Evolutionary conservation across 1,140 invertebrate species (phyloP).

Genomic region (Myzus persicae): DNA sequence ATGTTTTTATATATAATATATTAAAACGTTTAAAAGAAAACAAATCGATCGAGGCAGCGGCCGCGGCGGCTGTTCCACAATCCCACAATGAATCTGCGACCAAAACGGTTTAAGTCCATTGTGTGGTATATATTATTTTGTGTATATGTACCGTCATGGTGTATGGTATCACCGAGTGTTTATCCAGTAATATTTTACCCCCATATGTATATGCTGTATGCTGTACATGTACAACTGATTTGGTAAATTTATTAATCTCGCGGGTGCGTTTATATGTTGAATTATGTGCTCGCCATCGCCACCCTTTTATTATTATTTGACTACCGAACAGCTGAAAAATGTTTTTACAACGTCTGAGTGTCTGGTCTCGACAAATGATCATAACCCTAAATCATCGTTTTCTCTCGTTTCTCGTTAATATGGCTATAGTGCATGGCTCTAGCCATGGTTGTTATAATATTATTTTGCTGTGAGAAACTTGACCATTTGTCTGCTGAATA

Average conservation of each 20-base stretch:
- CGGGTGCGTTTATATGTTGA: constrained; percentile 45
- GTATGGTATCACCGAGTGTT: constrained; percentile 15
- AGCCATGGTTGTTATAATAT: neutral
- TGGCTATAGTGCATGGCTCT: neutral
- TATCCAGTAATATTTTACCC: constrained; percentile 37
- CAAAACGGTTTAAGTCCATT: constrained; percentile 1
- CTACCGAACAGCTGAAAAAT: constrained; percentile 50
- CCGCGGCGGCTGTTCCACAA: neutral
- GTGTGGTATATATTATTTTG: neutral
- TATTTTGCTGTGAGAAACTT: constrained; percentile 28
- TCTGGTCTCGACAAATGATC: constrained; percentile 27
- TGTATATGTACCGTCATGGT: neutral
- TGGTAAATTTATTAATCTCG: constrained; percentile 38
- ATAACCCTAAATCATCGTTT: constrained; percentile 34
- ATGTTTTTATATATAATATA: neutral
- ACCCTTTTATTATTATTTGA: constrained; percentile 42
- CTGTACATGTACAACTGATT: constrained; percentile 29
- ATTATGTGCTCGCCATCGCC: constrained; percentile 30
- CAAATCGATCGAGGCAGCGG: neutral
- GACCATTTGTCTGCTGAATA: constrained; percentile 33
- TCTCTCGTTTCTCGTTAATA: neutral
- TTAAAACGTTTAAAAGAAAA: neutral
- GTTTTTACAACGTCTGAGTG: constrained; percentile 40
- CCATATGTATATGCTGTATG: neutral
- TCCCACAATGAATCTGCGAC: constrained; percentile 9